Evolutionary conservation across 2,797 vertebrate genomes (phyloP).

Genomic region (Antennarius maculatus): DNA sequence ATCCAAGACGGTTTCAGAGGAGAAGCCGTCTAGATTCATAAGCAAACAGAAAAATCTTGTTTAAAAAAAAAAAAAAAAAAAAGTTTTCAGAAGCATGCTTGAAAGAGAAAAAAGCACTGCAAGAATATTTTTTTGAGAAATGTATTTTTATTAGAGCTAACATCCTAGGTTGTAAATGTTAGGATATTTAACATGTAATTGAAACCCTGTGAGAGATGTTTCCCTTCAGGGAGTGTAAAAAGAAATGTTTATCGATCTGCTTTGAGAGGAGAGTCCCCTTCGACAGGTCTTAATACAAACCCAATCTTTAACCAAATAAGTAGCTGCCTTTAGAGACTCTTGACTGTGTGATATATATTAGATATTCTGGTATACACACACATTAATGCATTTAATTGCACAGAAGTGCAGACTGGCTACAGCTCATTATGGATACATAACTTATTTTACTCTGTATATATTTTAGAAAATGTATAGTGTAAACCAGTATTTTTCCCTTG

Average conservation of each 20-base stretch:
- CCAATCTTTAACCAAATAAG: constrained; percentile 97
- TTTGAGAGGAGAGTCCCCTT: constrained; percentile 83
- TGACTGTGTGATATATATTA: constrained; percentile 78
- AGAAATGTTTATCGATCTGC: constrained; percentile 91
- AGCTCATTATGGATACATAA: constrained; percentile 93
- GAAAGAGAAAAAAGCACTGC: constrained; percentile 89
- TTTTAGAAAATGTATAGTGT: constrained; percentile 98
- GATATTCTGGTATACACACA: constrained; percentile 75
- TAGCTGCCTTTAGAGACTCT: constrained; percentile 98
- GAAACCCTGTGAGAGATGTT: constrained; percentile 84
- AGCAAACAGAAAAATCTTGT: constrained; percentile 64
- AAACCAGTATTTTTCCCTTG: constrained; percentile 95
- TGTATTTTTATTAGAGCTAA: constrained; percentile 99
- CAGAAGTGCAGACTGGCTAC: constrained; percentile 88
- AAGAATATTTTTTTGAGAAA: constrained; percentile 98
- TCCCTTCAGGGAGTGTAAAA: constrained; percentile 89
- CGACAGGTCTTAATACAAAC: constrained; percentile 89
- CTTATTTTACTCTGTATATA: constrained; percentile 99
- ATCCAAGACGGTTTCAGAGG: constrained; percentile 42
- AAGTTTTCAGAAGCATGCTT: constrained; percentile 91
- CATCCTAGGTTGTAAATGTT: constrained; percentile 98
- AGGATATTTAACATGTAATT: constrained; percentile 95
- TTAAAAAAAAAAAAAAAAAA: constrained; percentile 35
- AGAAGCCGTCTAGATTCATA: constrained; percentile 55
- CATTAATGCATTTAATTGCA: constrained; percentile 80